Evolutionary conservation across 2,113 vertebrate species (phyloP).

Genomic region (Percopsis transmontana): DNA sequence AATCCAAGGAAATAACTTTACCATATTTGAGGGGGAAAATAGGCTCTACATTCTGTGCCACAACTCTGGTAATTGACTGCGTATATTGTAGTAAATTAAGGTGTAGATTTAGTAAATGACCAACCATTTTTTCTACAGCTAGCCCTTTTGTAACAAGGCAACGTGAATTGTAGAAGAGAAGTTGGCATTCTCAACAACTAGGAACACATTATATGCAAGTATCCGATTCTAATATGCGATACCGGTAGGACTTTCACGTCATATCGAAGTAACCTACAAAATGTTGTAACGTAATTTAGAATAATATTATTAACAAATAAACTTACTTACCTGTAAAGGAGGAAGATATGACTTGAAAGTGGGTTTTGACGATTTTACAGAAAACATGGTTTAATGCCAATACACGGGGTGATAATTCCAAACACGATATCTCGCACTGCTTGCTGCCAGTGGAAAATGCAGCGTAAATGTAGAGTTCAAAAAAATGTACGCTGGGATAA

Average conservation of each 20-base stretch:
- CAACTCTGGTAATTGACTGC: too few relatives aligned
- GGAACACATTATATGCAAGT: background rate
- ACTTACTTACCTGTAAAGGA: slow-evolving; percentile 83
- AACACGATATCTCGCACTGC: slow-evolving; percentile 26
- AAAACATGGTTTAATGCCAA: slow-evolving; percentile 82
- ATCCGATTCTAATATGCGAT: too few relatives aligned
- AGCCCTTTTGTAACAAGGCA: background rate
- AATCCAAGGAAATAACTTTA: background rate
- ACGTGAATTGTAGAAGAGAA: too few relatives aligned
- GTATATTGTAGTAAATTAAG: background rate
- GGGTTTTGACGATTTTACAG: slow-evolving; percentile 83
- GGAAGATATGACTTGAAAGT: slow-evolving; percentile 92
- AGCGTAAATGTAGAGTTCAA: slow-evolving; percentile 12
- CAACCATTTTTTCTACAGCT: too few relatives aligned
- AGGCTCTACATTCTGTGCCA: background rate
- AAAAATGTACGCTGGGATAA: slow-evolving; percentile 7
- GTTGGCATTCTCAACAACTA: background rate
- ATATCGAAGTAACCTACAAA: too few relatives aligned
- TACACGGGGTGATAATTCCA: slow-evolving; percentile 4
- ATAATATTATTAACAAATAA: background rate
- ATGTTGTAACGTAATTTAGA: background rate
- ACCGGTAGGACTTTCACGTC: too few relatives aligned
- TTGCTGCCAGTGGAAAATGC: slow-evolving; percentile 34
- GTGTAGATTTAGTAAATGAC: background rate
- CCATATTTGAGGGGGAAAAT: too few relatives aligned